Base-by-base conservation (phyloP, 2,797 vertebrate genomes). In the Meda fulgida region DNA sequence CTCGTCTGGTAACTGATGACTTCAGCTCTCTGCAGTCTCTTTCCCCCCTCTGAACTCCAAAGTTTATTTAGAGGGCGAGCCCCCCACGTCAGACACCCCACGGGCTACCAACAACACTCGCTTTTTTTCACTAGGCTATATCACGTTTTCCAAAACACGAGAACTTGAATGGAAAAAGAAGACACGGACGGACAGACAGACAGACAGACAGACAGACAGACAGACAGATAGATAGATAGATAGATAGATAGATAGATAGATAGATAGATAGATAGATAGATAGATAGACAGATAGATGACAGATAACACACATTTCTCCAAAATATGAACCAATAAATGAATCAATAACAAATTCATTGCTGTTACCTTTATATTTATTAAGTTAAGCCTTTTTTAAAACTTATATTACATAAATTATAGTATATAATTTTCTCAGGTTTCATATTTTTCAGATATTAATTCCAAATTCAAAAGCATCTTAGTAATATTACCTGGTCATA, bases 31-130 rank as follows among this genome's bases (percentile, higher is more conserved):
- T 91, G 89, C 86, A 51, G 81, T 85, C 89, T 87, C 93, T 89
- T 72, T 90, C 88, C 91, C 90, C 89, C 90, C 58, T 89, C 90
- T 92, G 88, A 90, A 89, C 92, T 92, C 84, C 83, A 91, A 91
- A 92, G 92, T 92, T 93, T 95, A 95, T 95, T 95, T 93, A 93
- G 94, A 95, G 93, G 94, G 92, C 93, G 95, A 93, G 88, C 92
- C 93, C 92, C 93, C 91, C 91, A 84, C 87, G 90, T 91, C 90
- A 91, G 87, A 89, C 77, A 86, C 78, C 76, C 85, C 76, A 77
- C 80, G 53, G 67, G 81, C 83, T 80, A 84, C 77, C 80, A 77
- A 85, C 78, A 77, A 85, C 78, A 77, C 76, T 71, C 43, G 55
- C 29, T 70, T 73, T 71, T n/a, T 21, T 72, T 73, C 80, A 51